Evolutionary conservation across 1,140 invertebrate species (phyloP), one percentile per base, ranked within the genome.

Genomic region (Neodiprion fabricii): DNA sequence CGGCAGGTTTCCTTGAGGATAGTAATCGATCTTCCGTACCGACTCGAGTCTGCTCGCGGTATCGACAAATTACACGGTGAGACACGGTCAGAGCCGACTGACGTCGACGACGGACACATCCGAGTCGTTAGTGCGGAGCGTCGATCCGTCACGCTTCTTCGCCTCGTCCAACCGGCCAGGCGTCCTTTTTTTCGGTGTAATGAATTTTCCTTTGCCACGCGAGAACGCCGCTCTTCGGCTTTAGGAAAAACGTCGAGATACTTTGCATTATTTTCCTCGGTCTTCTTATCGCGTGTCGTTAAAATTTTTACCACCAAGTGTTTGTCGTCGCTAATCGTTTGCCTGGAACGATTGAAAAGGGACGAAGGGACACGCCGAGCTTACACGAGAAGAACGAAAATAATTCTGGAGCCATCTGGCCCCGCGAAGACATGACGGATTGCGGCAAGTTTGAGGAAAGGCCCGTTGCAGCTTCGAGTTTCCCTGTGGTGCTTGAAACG

Each of bases 51-150:
- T 14, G 12, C 12, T 65, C 17, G 8, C 7, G 67, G 67, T 69
- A 69, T 69, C 67, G 67, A 69, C 67, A 69, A 69, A 69, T 69
- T 21, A 12, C 67, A 8, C 17, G 67, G 3, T 11, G 14, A 69
- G 67, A 61, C 53, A 12, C 53, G 53, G 53, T 61, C 11, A 61
- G 53, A 61, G 11, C 53, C 53, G 53, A 61, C 53, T 12, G 9
- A 61, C 53, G 53, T 17, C 67, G 67, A 23, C 67, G 67, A 69
- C 67, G 67, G 67, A 69, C 67, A 69, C 67, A 47, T 69, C 67
- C 67, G 67, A 69, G 67, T 61, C 53, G 53, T 61, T 61, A 61
- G 53, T 61, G 11, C 53, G 53, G 53, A 17, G 53, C 53, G 53
- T 61, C 53, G 53, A 61, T 61, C 53, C 53, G 53, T 61, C 53